phyloP scores from a whole-genome alignment of 2,888 invertebrate species.

The Saturnia japonica region DNA sequence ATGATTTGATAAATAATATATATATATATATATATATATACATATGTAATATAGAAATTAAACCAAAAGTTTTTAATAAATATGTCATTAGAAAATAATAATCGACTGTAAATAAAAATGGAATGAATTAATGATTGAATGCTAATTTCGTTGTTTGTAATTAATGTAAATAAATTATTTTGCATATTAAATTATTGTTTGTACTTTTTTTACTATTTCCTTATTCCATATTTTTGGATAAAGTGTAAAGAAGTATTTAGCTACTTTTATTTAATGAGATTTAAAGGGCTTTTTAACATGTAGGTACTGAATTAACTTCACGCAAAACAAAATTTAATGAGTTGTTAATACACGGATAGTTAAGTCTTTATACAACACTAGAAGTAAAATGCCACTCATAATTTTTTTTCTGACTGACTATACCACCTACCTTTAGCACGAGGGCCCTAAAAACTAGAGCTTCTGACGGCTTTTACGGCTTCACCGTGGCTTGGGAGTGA shows the following conservation, averaged over 20 bases:
- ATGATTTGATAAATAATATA: not conserved
- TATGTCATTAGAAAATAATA: not conserved
- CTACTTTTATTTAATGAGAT: too few relatives aligned
- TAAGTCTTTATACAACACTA: too few relatives aligned
- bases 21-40: not conserved
- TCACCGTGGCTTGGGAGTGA: too few relatives aligned
- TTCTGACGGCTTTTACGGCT: too few relatives aligned
- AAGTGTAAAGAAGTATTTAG: not conserved
- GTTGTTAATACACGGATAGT: too few relatives aligned
- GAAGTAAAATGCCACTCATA: too few relatives aligned
- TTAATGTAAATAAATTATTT: conserved; percentile 22
- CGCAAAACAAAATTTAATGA: too few relatives aligned
- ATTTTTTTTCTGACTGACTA: too few relatives aligned
- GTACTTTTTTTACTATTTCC: not conserved
- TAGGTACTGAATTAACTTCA: too few relatives aligned
- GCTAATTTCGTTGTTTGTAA: not conserved
- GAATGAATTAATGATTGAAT: not conserved
- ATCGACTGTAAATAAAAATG: conserved; percentile 8
- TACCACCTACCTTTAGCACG: too few relatives aligned
- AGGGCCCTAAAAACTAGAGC: too few relatives aligned
- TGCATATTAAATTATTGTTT: conserved; percentile 19
- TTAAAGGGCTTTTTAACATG: too few relatives aligned
- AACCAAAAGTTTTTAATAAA: not conserved
- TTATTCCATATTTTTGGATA: not conserved
- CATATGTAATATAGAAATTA: not conserved